phyloP scores from a whole-genome alignment of 2,888 invertebrate genomes.

The Sipha maydis region DNA sequence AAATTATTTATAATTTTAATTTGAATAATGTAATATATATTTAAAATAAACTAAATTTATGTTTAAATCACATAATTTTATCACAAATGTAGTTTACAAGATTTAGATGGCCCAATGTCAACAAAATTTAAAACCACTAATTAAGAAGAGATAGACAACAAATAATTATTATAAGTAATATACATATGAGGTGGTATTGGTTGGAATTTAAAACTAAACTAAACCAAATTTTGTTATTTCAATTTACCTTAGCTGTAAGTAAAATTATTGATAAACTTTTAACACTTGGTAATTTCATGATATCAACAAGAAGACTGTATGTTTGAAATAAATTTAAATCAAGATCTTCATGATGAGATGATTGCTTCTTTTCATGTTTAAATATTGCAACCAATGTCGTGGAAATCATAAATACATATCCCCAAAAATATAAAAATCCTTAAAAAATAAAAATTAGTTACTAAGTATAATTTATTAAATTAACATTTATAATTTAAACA shows the following conservation, averaged over 20 bases:
- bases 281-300: conserved; percentile 85
- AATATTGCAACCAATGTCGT: conserved; percentile 76
- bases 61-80: no score
- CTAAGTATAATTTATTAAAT: background rate
- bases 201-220: background rate
- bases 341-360: conserved; percentile 39
- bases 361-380: conserved; percentile 64
- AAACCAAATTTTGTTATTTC: background rate
- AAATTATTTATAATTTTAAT: no score
- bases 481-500: background rate
- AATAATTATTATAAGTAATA: no score
- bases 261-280: conserved; percentile 81
- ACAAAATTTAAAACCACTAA: no score
- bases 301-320: conserved; percentile 84
- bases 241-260: conserved; percentile 72
- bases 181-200: no score
- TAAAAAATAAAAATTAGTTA: conserved; percentile 67
- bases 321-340: conserved; percentile 72
- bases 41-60: no score
- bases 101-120: no score
- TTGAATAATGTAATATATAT: no score
- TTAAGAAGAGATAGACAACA: no score
- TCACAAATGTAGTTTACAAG: no score
- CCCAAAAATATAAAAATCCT: conserved; percentile 96
- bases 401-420: conserved; percentile 86